Percentiles rank a stretch among this genome's conserved stretches.
Evolutionary conservation across 2,888 invertebrate genomes (phyloP).

Genomic region (Drosophila picticornis): DNA sequence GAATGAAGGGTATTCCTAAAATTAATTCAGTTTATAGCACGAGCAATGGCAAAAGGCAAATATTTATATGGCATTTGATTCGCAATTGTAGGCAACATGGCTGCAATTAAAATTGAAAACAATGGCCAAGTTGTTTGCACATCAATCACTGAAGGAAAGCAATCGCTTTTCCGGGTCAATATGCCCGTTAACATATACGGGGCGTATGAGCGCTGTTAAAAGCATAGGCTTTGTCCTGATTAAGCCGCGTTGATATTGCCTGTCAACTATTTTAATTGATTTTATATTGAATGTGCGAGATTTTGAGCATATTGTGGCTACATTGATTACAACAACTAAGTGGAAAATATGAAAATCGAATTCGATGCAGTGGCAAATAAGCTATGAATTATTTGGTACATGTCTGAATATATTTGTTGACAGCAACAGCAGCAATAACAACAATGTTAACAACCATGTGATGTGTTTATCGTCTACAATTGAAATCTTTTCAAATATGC

Average conservation of each 20-base stretch:
- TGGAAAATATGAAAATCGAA: conserved; percentile 27
- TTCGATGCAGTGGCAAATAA: conserved; percentile 42
- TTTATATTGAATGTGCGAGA: conserved; percentile 48
- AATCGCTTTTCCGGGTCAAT: conserved; percentile 21
- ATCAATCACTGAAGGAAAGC: conserved; percentile 21
- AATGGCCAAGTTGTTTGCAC: conserved; percentile 41
- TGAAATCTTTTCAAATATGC: conserved; percentile 35
- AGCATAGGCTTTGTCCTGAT: conserved; percentile 1
- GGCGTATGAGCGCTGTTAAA: conserved; percentile 39
- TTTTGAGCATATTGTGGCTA: conserved; percentile 13
- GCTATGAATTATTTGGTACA: conserved; percentile 54
- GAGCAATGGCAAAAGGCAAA: neutral
- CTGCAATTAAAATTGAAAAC: conserved; percentile 46
- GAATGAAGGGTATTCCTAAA: neutral
- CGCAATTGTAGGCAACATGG: conserved; percentile 20
- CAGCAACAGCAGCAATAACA: conserved; percentile 19
- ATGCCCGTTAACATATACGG: neutral
- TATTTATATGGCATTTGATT: conserved; percentile 8
- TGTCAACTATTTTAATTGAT: conserved; percentile 61
- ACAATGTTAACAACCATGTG: conserved; percentile 1
- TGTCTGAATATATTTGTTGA: conserved; percentile 32
- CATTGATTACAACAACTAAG: neutral
- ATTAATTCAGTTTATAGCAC: neutral
- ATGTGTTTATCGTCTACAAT: conserved; percentile 19
- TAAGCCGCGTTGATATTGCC: conserved; percentile 18